Percentiles rank a stretch among this genome's conserved stretches.
Conservation (phyloP, 2,888 invertebrate species). For the Tenthredo notha region DNA sequence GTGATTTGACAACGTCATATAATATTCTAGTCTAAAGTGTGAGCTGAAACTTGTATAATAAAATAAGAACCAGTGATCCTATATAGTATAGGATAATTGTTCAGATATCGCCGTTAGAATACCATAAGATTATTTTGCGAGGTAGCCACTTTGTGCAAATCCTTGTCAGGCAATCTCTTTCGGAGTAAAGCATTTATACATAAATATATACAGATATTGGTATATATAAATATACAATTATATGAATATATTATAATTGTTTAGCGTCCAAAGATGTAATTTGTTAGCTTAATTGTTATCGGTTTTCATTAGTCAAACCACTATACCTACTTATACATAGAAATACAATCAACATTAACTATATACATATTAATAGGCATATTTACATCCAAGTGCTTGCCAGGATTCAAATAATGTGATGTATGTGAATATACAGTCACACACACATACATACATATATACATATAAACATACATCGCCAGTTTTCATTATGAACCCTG, state of each 20-base stretch:
- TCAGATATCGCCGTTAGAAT: slow-evolving; percentile 1
- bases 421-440: neutral
- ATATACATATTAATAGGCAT: neutral
- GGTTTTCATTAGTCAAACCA: neutral
- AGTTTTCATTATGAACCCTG: neutral
- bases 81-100: neutral
- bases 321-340: neutral
- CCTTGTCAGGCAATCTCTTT: neutral
- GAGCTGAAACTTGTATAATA: slow-evolving; percentile 29
- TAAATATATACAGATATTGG: neutral
- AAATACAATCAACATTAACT: neutral
- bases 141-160: neutral
- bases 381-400: neutral
- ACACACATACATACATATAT: neutral
- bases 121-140: neutral
- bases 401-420: neutral
- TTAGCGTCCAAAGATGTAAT: slow-evolving; percentile 38
- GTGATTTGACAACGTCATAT: slow-evolving; percentile 1
- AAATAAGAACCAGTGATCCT: slow-evolving; percentile 4
- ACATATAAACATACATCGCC: neutral
- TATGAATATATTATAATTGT: slow-evolving; percentile 12
- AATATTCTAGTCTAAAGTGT: slow-evolving; percentile 36
- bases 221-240: neutral
- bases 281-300: slow-evolving; percentile 27
- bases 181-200: slow-evolving; percentile 11